phyloP scores from a whole-genome alignment of 2,113 vertebrate species.

The Haplochromis burtoni region DNA sequence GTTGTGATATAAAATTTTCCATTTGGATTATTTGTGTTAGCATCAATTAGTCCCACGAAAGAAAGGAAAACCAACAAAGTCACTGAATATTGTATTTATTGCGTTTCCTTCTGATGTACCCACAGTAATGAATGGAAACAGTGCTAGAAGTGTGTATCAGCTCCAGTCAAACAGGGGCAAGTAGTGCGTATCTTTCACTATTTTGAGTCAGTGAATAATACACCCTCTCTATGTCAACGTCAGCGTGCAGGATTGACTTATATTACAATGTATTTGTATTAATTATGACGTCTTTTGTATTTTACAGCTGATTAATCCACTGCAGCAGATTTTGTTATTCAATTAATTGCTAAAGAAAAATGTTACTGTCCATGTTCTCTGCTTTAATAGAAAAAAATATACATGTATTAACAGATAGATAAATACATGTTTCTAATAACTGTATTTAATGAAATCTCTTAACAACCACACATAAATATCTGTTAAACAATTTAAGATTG shows the following conservation, averaged over 20 bases:
- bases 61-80: neutral
- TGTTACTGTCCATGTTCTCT: neutral
- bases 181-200: neutral
- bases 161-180: neutral
- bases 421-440: neutral
- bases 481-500: neutral
- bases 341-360: neutral
- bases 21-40: neutral
- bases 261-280: neutral
- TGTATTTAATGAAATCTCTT: neutral
- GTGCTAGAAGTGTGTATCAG: neutral
- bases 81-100: neutral
- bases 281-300: neutral
- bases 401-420: neutral
- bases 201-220: neutral
- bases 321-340: neutral
- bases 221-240: neutral
- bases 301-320: neutral
- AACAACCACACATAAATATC: neutral
- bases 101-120: neutral
- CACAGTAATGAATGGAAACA: neutral
- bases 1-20: neutral
- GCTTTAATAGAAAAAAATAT: neutral
- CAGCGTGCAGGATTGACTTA: neutral
- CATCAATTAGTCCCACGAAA: neutral